Base-by-base conservation (phyloP, 2,797 vertebrate species). In the Chromis chromis region DNA sequence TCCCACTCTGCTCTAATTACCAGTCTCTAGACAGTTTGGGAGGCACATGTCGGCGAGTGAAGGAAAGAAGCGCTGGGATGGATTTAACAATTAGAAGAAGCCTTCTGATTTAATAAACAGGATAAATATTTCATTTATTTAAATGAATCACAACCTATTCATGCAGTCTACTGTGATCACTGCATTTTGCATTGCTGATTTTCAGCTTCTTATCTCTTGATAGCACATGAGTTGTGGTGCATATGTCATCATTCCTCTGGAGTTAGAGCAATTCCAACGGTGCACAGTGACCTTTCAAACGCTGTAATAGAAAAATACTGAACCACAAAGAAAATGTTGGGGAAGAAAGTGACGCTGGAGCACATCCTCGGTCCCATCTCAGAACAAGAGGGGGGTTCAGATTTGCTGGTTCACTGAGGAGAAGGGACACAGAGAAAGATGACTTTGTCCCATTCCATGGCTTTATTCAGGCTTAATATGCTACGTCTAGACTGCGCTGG, bases 1-100 rank as follows among this genome's bases (percentile, higher is more conserved):
- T 89, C 85, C 91, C 83, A 88, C 81, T 66, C 71, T 70, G 70
- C 64, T 78, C 42, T 92, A 89, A 91, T 93, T 88, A 89, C 83
- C 59, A 66, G 81, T 86, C 85, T 91, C 88, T 42, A 76, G 86
- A 89, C 85, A 81, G 74, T 76, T 72, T 42, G 59, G 48, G 70
- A 84, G 74, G 53, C 60, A 42, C 50, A 57, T 80, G 73, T 68
- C 66, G 76, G 79, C 80, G 64, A 48, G 81, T 79, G 65, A 48
- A 76, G 49, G 44, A 66, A 80, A 66, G 39, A 79, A 42, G 19
- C 58, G 59, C 49, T 50, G 42, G 33, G 60, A 79, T 72, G 49
- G 70, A 78, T 81, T 46, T 57, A 82, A 76, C 61, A 83, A 75
- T 85, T 81, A 72, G 1, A 62, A 22, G 36, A 69, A 52, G 19